Conservation (phyloP, 2,797 vertebrate species). For the Galago senegalensis region DNA sequence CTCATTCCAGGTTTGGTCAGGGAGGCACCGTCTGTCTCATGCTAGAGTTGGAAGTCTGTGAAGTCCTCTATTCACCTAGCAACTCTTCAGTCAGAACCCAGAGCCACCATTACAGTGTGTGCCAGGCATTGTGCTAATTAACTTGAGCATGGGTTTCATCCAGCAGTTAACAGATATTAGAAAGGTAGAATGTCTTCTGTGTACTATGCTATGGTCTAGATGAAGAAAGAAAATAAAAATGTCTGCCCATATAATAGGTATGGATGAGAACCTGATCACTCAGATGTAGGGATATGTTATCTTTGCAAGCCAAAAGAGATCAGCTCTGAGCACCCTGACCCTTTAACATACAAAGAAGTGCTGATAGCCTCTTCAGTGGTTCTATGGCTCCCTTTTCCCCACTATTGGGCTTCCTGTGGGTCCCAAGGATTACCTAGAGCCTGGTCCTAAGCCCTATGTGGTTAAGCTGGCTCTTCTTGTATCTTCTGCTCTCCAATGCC, state of each 20-base stretch:
- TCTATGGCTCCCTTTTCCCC: neutral
- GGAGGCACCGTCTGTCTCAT: neutral
- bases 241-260: neutral
- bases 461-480: neutral
- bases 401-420: neutral
- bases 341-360: neutral
- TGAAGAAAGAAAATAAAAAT: slow-evolving; percentile 9
- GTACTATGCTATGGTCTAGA: neutral
- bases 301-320: neutral
- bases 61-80: neutral
- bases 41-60: neutral
- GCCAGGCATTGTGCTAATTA: neutral
- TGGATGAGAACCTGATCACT: neutral
- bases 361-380: neutral
- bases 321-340: neutral
- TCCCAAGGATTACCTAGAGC: neutral
- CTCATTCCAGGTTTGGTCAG: neutral
- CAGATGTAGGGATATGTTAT: neutral
- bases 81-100: neutral
- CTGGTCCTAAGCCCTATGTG: neutral
- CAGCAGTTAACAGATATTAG: neutral
- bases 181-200: neutral
- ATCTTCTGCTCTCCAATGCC: neutral
- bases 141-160: neutral
- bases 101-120: neutral